Evolutionary conservation across 2,888 invertebrate genomes (phyloP).

Genomic region (Ormia ochracea): DNA sequence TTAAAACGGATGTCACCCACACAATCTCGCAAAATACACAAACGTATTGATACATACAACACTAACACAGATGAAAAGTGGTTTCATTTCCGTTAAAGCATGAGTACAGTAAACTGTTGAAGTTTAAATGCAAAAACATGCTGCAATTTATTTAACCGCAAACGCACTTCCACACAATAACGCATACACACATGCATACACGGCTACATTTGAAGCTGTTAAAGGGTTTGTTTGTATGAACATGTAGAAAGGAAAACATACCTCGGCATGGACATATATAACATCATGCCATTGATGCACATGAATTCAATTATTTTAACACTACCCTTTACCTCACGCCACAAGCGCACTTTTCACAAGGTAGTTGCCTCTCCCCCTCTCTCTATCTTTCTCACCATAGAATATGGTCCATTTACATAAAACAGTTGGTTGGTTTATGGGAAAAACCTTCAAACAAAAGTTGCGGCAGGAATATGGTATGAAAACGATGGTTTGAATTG

Average conservation of each 20-base stretch:
- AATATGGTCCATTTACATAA: slow-evolving; percentile 35
- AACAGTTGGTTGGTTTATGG: slow-evolving; percentile 40
- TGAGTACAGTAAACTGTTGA: not conserved
- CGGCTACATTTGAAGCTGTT: not conserved
- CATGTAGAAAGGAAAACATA: slow-evolving; percentile 7
- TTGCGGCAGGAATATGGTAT: slow-evolving; percentile 41
- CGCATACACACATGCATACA: not conserved
- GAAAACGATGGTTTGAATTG: slow-evolving; percentile 65
- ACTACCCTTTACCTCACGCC: slow-evolving; percentile 69
- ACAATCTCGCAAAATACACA: slow-evolving; percentile 9
- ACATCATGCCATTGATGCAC: slow-evolving; percentile 71
- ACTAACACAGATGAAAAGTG: not conserved
- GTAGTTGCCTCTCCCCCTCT: slow-evolving; percentile 41
- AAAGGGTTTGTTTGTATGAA: slow-evolving; percentile 2
- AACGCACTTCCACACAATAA: slow-evolving; percentile 17
- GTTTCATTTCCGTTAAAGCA: slow-evolving; percentile 58
- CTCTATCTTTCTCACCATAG: not conserved
- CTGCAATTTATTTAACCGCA: slow-evolving; percentile 57
- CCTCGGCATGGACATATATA: slow-evolving; percentile 61
- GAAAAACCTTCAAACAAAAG: not conserved
- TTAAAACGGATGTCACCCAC: slow-evolving; percentile 67
- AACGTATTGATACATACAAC: not conserved
- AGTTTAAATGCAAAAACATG: not conserved
- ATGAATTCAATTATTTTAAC: slow-evolving; percentile 75
- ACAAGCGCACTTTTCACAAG: no score